A percentile compares a stretch with the other conserved stretches of the same genome.
Conservation (phyloP, 2,888 invertebrate genomes). For the Zaprionus obscuricornis region DNA sequence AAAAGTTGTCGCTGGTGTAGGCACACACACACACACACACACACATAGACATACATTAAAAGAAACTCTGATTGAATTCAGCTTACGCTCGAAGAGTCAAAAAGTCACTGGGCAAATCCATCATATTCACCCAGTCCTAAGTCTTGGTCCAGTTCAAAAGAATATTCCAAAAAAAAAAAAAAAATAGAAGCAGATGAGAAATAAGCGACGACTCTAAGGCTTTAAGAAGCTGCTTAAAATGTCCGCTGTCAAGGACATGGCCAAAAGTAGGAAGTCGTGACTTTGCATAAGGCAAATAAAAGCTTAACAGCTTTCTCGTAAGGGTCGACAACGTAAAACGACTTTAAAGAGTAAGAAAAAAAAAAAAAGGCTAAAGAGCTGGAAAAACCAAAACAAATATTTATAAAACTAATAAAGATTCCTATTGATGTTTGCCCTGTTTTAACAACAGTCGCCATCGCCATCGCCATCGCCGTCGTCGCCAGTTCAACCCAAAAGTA, state of each 20-base stretch:
- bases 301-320: too few species aligned
- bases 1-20: constrained; percentile 34
- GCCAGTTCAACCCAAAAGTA: not conserved
- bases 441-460: constrained; percentile 38
- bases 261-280: constrained; percentile 20
- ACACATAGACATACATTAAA: too few species aligned
- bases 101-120: constrained; percentile 60
- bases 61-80: constrained; percentile 65
- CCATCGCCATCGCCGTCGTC: constrained; percentile 8
- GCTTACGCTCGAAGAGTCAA: constrained; percentile 66
- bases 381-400: constrained; percentile 50
- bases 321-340: too few species aligned
- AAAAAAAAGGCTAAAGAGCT: not conserved
- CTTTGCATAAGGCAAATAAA: constrained; percentile 62
- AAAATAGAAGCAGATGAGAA: too few species aligned
- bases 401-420: constrained; percentile 73
- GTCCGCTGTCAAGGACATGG: constrained; percentile 69
- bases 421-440: constrained; percentile 67
- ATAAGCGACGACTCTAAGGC: too few species aligned
- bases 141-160: constrained; percentile 12
- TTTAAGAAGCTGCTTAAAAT: constrained; percentile 51
- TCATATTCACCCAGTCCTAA: constrained; percentile 35
- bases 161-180: too few species aligned
- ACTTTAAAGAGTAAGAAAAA: not conserved
- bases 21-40: too few species aligned